Evolutionary conservation across 2,888 invertebrate genomes (phyloP), one percentile per base, ranked within the genome.

Genomic region (Cantharis rufa): DNA sequence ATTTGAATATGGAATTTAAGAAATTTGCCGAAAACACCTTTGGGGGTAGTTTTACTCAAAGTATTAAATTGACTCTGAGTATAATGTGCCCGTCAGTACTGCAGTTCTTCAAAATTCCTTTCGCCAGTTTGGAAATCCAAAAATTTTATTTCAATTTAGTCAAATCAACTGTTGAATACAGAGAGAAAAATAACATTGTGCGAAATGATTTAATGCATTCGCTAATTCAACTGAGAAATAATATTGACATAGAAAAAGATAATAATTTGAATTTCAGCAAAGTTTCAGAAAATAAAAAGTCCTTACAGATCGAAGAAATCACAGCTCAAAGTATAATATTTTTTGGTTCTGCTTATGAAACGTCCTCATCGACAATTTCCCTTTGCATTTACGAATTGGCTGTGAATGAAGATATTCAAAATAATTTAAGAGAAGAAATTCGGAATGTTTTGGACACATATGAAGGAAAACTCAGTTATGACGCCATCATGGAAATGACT

Each of bases 341-440:
- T 72, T 83, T 85, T 16, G 72, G 79, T 10, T 87, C 86, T n/a
- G 86, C 87, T 1, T 87, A 86, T 73, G 87, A 87, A 81, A 87
- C 87, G 0, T 87, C 87, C 4, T 86, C 87, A 1, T 83, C 84
- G n/a, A 83, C 83, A 73, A 85, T 90, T 82, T 87, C 88, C 66
- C 90, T 88, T 78, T 87, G 87, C 1, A 82, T 90, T 15, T 91
- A 88, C 79, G 90, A 90, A 81, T 81, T 91, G 61, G 89, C 90
- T 2, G 84, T 86, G 9, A 88, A 90, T 81, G 87, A 85, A 1
- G 83, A 87, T 0, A 80, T 89, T 3, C 91, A 91, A 79, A 83
- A 86, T 1, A 88, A 85, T 68, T 78, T 88, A 0, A 82, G 89
- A 11, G 75, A 82, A 0, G 90, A 91, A 82, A 87, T 90, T 4